A percentile compares a stretch with the other conserved stretches of the same genome.
phyloP scores from a whole-genome alignment of 2,797 vertebrate genomes.

The Helostoma temminkii region DNA sequence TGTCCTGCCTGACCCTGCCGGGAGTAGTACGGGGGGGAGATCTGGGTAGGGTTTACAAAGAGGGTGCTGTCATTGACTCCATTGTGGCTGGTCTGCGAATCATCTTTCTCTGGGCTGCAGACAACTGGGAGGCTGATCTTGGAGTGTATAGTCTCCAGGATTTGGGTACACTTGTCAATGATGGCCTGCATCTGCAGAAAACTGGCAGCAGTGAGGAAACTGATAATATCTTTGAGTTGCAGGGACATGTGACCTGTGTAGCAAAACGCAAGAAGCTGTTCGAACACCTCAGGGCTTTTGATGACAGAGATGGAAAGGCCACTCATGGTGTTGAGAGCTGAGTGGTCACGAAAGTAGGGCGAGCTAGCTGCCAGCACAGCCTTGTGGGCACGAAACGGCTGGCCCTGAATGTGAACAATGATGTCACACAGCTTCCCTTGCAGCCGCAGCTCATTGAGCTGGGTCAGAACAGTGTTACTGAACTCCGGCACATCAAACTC shows the following conservation, averaged over 20 bases:
- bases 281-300: conserved; percentile 97
- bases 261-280: conserved; percentile 97
- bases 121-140: conserved; percentile 92
- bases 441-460: conserved; percentile 96
- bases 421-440: conserved; percentile 99
- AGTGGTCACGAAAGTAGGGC: conserved; percentile 99
- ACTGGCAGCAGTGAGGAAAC: conserved; percentile 97
- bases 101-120: conserved; percentile 89
- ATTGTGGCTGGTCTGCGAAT: conserved; percentile 84
- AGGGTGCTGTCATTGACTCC: conserved; percentile 92
- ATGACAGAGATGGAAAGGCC: conserved; percentile 99
- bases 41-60: conserved; percentile 95
- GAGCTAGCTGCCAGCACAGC: conserved; percentile 98
- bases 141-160: conserved; percentile 97
- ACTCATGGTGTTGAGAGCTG: conserved; percentile 97
- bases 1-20: conserved; percentile 85
- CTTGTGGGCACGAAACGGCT: conserved; percentile 97
- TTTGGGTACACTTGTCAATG: conserved; percentile 98
- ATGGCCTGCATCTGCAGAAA: conserved; percentile 99
- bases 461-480: conserved; percentile 97
- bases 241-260: conserved; percentile 99
- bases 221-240: conserved; percentile 97
- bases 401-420: conserved; percentile 98
- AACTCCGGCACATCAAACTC: conserved; percentile 99
- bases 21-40: conserved; percentile 95